Evolutionary conservation across 2,888 invertebrate genomes (phyloP).

Genomic region (Zaprionus obscuricornis): DNA sequence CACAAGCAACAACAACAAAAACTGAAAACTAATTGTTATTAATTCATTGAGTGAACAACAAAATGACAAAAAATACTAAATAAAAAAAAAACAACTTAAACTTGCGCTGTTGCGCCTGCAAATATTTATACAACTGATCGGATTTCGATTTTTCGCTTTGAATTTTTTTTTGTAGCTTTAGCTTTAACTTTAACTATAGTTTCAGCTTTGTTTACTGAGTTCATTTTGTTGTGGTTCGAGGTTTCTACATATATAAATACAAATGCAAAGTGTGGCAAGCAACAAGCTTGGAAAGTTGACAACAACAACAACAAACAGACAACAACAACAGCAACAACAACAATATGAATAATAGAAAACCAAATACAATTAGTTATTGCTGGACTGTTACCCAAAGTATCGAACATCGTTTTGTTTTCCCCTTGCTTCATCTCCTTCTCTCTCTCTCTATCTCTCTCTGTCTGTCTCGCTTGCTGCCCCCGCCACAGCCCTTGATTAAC

Average conservation of each 20-base stretch:
- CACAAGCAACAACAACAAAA: constrained; percentile 11
- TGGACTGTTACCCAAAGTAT: constrained; percentile 26
- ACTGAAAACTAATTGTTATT: constrained; percentile 38
- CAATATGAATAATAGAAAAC: constrained; percentile 51
- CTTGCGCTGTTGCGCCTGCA: no score
- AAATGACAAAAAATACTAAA: background rate
- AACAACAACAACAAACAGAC: constrained; percentile 36
- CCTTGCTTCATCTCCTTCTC: no score
- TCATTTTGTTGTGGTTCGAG: constrained; percentile 19
- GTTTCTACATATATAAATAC: constrained; percentile 17
- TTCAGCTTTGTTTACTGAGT: constrained; percentile 9
- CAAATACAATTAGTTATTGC: constrained; percentile 65
- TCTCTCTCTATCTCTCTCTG: no score
- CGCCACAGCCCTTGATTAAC: constrained; percentile 61
- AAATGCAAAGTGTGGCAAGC: constrained; percentile 47
- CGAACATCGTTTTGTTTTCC: background rate
- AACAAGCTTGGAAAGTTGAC: constrained; percentile 62
- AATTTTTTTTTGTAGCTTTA: constrained; percentile 27
- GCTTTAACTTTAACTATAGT: background rate
- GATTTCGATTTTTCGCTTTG: constrained; percentile 20
- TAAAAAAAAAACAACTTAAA: no score
- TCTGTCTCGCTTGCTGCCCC: no score
- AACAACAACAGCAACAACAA: constrained; percentile 17
- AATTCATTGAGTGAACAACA: constrained; percentile 17
- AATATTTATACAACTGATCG: constrained; percentile 42